Conservation (phyloP, 1,140 invertebrate genomes). For the Colletes latitarsis region DNA sequence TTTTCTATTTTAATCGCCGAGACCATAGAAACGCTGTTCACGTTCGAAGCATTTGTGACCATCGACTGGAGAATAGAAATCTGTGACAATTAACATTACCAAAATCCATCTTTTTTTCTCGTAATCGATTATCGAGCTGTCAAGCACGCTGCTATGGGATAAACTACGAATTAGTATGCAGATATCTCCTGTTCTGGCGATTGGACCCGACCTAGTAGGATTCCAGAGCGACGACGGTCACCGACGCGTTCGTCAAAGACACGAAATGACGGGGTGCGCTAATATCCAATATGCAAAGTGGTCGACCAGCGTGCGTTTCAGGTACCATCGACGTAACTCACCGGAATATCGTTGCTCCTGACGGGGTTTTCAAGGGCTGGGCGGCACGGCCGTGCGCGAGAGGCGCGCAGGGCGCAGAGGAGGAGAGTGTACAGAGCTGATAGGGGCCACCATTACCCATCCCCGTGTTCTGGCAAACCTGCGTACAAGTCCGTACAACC, state of each 20-base stretch:
- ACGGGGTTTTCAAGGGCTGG: conserved; percentile 23
- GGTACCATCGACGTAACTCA: conserved; percentile 53
- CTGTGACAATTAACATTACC: too few species aligned
- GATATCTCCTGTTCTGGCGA: background rate
- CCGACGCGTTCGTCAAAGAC: conserved; percentile 20
- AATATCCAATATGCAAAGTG: conserved; percentile 61
- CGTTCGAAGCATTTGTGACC: too few species aligned
- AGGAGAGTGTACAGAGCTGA: conserved; percentile 63
- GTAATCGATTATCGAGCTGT: too few species aligned
- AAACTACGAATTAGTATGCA: too few species aligned
- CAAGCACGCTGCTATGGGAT: too few species aligned
- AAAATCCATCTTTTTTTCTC: too few species aligned
- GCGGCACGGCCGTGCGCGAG: background rate
- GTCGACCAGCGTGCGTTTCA: conserved; percentile 33
- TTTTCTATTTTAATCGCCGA: too few species aligned
- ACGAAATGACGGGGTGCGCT: conserved; percentile 21
- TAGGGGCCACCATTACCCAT: conserved; percentile 66
- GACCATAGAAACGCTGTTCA: too few species aligned
- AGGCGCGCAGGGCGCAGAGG: background rate
- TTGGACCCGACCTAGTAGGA: background rate
- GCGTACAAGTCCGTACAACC: conserved; percentile 45
- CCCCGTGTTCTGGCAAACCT: conserved; percentile 46
- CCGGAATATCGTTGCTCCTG: conserved; percentile 52
- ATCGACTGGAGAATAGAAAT: too few species aligned
- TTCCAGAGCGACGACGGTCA: background rate